Evolutionary conservation across 2,888 invertebrate species (phyloP), one percentile per base, ranked within the genome.

Genomic region (Coecobrya sp.): DNA sequence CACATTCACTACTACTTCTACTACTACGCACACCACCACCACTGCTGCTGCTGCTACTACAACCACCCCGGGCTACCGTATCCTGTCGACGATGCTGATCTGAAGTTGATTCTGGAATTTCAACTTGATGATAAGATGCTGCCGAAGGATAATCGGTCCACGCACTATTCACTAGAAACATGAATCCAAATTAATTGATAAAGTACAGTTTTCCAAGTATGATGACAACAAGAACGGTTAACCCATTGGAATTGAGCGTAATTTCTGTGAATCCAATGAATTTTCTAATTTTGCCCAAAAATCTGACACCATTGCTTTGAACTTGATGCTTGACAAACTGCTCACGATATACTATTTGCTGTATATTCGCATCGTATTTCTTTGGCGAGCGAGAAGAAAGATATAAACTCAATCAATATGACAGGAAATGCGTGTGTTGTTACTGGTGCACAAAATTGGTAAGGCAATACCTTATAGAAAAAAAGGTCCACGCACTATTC

Each of bases 161-260:
- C 30, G 49, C 70, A 70, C 86, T 86, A 62, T 86, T 86, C 70
- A 86, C 86, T 19, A 86, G 30, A 5, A 86, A 86, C 86, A 86
- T 86, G 13, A 82, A 59, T 55, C 11, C 55, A 19, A 10, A 5
- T 59, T 59, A 36, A 7, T 59, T 59, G 8, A 19, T 19, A 59
- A 59, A n/a, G 8, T 59, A 59, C n/a, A n/a, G n/a, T n/a, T n/a
- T n/a, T n/a, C n/a, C n/a, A n/a, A n/a, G n/a, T n/a, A 7, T 36
- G 36, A 36, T 36, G 36, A 36, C 36, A 36, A 13, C 59, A 8
- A 59, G 36, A 4, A 70, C 16, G 30, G 45, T 25, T 22, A 49
- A 49, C 49, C 49, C 49, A 49, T 49, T 49, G 49, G 49, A 13
- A 49, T 49, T 10, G 49, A 49, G 11, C 10, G 13, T 4, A 49